Evolutionary conservation across 2,888 invertebrate genomes (phyloP).

Genomic region (Lepeophtheirus nordmannii): DNA sequence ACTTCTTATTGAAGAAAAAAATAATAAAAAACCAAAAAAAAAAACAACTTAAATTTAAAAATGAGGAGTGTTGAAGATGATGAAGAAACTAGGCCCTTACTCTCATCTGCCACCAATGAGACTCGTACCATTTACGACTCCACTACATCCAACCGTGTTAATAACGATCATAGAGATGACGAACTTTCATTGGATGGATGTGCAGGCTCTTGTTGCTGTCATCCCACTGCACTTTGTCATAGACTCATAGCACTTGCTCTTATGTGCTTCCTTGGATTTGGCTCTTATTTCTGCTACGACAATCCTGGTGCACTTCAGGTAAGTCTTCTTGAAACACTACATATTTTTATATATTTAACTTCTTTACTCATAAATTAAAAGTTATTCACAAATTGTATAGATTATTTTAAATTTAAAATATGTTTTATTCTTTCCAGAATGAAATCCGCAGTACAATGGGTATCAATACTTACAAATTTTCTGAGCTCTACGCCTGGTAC

Average conservation of each 20-base stretch:
- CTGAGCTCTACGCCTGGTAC: conserved; percentile 76
- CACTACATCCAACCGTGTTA: neutral
- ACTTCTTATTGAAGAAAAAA: too few relatives aligned
- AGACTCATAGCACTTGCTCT: conserved; percentile 19
- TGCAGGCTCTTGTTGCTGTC: conserved; percentile 7
- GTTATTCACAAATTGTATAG: neutral
- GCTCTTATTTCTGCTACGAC: conserved; percentile 94
- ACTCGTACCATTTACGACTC: too few relatives aligned
- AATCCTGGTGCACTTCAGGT: conserved; percentile 79
- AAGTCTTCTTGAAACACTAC: neutral
- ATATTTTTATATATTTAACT: too few relatives aligned
- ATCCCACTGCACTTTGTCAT: conserved; percentile 21
- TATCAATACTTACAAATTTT: conserved; percentile 64
- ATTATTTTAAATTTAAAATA: neutral
- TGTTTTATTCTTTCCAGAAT: conserved; percentile 33
- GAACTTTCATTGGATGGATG: conserved; percentile 13
- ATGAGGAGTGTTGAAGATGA: too few relatives aligned
- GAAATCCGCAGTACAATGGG: conserved; percentile 64
- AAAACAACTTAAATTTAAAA: too few relatives aligned
- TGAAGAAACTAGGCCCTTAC: too few relatives aligned
- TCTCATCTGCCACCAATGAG: too few relatives aligned
- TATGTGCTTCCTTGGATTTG: conserved; percentile 24
- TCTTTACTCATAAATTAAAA: neutral
- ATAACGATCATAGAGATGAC: neutral
- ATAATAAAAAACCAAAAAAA: too few relatives aligned